Evolutionary conservation across 2,888 invertebrate species (phyloP).

Genomic region (Epinotia bilunana): DNA sequence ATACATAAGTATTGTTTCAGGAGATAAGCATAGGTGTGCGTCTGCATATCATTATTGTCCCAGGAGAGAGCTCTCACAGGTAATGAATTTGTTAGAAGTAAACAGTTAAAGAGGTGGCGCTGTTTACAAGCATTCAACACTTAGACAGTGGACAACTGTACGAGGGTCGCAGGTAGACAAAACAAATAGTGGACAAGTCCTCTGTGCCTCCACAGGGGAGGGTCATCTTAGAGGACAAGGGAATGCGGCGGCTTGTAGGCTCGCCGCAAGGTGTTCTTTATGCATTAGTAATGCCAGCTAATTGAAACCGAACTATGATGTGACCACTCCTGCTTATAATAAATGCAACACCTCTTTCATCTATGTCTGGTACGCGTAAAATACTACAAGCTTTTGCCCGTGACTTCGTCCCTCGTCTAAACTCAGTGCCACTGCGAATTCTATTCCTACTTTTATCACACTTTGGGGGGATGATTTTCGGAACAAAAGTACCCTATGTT

Average conservation of each 20-base stretch:
- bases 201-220: constrained; percentile 69
- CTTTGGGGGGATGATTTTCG: too few relatives aligned
- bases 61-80: constrained; percentile 44
- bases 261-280: constrained; percentile 75
- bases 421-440: too few relatives aligned
- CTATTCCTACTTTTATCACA: too few relatives aligned
- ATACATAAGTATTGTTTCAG: not conserved
- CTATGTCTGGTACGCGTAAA: constrained; percentile 44
- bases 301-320: constrained; percentile 77
- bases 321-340: constrained; percentile 67
- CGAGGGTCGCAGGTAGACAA: constrained; percentile 78
- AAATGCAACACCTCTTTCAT: constrained; percentile 60
- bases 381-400: not conserved
- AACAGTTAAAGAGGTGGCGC: constrained; percentile 68
- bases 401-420: too few relatives aligned
- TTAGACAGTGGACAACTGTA: constrained; percentile 75
- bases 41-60: not conserved
- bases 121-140: constrained; percentile 83
- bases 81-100: constrained; percentile 55
- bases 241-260: constrained; percentile 66
- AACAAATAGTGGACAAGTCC: constrained; percentile 79
- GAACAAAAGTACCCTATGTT: too few relatives aligned
- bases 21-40: not conserved
- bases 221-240: constrained; percentile 78
- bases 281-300: constrained; percentile 80